Conservation (phyloP, 92 coral and sea anemone species). For the Palythoa heliodiscus region DNA sequence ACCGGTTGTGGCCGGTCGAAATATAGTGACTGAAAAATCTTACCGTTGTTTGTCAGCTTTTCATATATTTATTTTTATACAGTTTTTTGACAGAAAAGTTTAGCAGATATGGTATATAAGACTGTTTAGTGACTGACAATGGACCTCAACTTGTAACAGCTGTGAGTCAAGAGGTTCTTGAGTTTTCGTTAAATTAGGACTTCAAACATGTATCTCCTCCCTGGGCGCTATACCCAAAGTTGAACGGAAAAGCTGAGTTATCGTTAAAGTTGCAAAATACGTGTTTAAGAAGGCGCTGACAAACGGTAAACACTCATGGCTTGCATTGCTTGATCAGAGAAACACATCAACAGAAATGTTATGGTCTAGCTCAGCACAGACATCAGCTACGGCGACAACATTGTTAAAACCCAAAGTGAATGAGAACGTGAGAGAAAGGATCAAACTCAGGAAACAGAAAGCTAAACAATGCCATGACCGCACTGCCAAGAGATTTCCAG, state of each 20-base stretch:
- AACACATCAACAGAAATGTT: too few relatives aligned
- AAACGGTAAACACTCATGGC: too few relatives aligned
- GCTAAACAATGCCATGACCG: background rate
- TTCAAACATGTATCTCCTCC: background rate
- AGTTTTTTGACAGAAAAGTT: background rate
- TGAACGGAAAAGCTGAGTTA: background rate
- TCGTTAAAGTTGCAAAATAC: background rate
- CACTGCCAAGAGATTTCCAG: background rate
- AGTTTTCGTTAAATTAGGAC: background rate
- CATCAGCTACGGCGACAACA: background rate
- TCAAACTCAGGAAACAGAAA: conserved; percentile 9
- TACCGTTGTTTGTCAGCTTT: too few relatives aligned
- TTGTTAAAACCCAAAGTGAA: background rate
- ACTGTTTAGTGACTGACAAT: background rate
- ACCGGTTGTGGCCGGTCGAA: too few relatives aligned
- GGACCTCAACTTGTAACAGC: background rate
- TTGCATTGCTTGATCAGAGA: too few relatives aligned
- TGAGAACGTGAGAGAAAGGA: background rate
- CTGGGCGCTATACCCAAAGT: background rate
- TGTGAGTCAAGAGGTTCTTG: background rate
- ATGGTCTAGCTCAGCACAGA: too few relatives aligned
- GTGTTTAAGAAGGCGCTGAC: too few relatives aligned
- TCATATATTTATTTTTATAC: too few relatives aligned
- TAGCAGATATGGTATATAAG: background rate
- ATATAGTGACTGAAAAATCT: too few relatives aligned